Base-by-base conservation (phyloP, 2,797 vertebrate species). In the Gastrophryne carolinensis region DNA sequence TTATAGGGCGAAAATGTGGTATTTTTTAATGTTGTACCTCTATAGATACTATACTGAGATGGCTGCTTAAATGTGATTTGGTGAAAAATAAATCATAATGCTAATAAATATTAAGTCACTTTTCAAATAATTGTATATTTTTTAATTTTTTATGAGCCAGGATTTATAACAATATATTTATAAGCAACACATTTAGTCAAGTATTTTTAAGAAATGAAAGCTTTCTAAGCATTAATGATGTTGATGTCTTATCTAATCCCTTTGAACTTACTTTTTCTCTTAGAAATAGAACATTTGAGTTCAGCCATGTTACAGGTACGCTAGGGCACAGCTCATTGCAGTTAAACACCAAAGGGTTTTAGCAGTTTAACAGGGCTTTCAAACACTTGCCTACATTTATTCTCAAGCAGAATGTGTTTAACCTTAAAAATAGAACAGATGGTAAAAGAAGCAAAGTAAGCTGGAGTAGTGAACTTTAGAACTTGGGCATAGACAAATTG, bases 381-480 rank as follows among this genome's bases (percentile, higher is more conserved):
- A 74, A 58, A 66, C 50, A 30, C 47, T 73, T 74, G 58, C 37
- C 66, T 66, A 35, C 44, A 53, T 12, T 17, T 75, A 75, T 75
- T 69, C 47, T 69, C 73, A 75, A 75, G 63, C 63, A 75, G 54
- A 53, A 54, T 52, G 21, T 30, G 7, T 67, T 75, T 44, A 58
- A 69, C 19, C 49, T 69, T 69, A 62, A 62, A 68, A 75, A 68
- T 69, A 75, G 56, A 69, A 32, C 65, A 75, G 56, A 69, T 52
- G 64, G 44, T 8, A 60, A 52, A 17, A 61, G 65, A 62, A 60
- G 23, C 10, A 17, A 54, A 56, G 62, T 69, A 75, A 69, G 65
- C 65, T 75, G 53, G 34, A 61, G 32, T 49, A 61, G 56, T 44
- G 44, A 62, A 27, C 19, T 75, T 75, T 68, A 61, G 60, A 61